A percentile compares a stretch with the other conserved stretches of the same genome.
phyloP scores from a whole-genome alignment of 2,113 vertebrate genomes.

The Pelmatolapia mariae region DNA sequence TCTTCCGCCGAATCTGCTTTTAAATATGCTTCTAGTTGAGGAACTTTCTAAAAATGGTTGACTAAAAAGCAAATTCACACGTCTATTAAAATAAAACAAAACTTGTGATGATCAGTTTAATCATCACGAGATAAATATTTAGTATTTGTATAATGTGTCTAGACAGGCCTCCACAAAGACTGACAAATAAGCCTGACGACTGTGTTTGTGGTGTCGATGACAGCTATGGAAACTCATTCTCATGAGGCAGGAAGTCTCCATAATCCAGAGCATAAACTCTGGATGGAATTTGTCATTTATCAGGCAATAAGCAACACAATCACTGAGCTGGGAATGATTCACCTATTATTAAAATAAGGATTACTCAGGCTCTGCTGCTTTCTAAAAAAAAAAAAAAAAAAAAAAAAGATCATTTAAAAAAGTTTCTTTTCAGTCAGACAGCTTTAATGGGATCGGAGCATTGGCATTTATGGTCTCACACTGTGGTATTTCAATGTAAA shows the following conservation, averaged over 20 bases:
- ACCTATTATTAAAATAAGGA: neutral
- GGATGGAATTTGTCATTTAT: neutral
- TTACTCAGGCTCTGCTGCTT: neutral
- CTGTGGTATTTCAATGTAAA: neutral
- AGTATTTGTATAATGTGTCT: neutral
- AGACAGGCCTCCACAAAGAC: neutral
- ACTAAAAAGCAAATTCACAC: neutral
- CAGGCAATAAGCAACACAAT: neutral
- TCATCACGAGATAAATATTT: neutral
- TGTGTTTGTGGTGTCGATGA: neutral
- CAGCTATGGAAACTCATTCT: neutral
- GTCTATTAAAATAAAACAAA: neutral
- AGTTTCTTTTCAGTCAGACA: neutral
- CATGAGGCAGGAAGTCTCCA: neutral
- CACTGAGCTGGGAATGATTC: neutral
- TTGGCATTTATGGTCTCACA: neutral
- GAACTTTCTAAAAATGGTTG: neutral
- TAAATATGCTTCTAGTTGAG: neutral
- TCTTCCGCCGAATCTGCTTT: neutral
- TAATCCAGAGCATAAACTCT: neutral
- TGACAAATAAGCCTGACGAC: neutral
- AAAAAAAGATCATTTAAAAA: rapidly evolving
- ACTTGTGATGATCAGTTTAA: neutral
- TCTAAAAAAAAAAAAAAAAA: neutral
- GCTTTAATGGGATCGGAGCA: neutral